Base-by-base conservation (phyloP, 1,140 invertebrate genomes). In the Pachypeltis micranthus region DNA sequence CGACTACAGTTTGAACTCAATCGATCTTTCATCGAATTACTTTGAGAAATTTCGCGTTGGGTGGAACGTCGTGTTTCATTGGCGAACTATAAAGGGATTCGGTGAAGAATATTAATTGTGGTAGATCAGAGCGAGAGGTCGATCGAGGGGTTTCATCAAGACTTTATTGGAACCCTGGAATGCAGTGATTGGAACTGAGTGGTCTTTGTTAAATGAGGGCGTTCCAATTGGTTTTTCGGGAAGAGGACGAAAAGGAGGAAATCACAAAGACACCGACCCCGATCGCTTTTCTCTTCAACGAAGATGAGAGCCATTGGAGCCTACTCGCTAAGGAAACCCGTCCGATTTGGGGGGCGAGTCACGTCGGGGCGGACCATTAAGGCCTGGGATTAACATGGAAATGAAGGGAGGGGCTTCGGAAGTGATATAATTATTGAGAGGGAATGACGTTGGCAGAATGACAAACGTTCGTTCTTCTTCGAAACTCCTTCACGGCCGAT, bases 341-440 rank as follows among this genome's bases (percentile, higher is more conserved):
- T 16, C 31, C 16, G 31, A 39, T 39, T 39, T 39, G 31, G 16
- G 31, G 31, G 16, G 31, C 31, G 16, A 39, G 54, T 56, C 54
- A 56, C 54, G 54, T 56, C 14, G 25, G 19, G 21, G 21, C 16
- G 21, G 16, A 25, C 25, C 19, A 56, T 56, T 56, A 56, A 56
- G 54, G 2, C 54, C 54, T 25, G 54, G 54, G 54, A 56, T 56
- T 56, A 56, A 56, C 54, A 56, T 56, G 54, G 54, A 56, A 56
- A 56, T 56, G 54, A 56, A 56, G 54, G 25, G 25, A 25, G 25
- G 25, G 54, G 19, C 19, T 56, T 56, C 19, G 21, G 24, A 47
- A 47, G 54, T 56, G 54, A 56, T 56, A 56, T 56, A 56, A 56
- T 56, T 56, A 56, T 56, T 25, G 16, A 16, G n/a, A 47, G 54